A percentile compares a stretch with the other conserved stretches of the same genome.
Conservation (phyloP, 2,113 vertebrate species). For the Conger conger region DNA sequence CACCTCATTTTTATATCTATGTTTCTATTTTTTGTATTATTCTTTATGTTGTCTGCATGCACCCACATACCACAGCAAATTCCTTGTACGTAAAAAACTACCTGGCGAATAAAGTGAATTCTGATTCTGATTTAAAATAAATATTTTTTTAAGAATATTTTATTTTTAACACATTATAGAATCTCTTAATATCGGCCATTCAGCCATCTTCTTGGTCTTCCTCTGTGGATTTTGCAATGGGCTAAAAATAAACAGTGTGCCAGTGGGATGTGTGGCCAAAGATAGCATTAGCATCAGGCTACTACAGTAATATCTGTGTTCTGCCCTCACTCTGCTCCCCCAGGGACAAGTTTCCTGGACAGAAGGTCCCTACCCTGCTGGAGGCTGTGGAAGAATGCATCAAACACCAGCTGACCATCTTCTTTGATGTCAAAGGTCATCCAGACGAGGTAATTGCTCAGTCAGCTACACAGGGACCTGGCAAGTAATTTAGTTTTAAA, state of each 20-base stretch:
- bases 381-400: conserved; percentile 87
- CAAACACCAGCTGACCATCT: conserved; percentile 80
- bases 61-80: no score
- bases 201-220: background rate
- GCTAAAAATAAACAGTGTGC: background rate
- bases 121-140: no score
- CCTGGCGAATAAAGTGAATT: no score
- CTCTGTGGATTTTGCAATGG: background rate
- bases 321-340: background rate
- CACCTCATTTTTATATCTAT: no score
- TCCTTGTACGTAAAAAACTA: no score
- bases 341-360: conserved; percentile 79
- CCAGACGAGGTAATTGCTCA: conserved; percentile 76
- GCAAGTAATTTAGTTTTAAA: background rate
- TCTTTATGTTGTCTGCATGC: no score
- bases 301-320: background rate
- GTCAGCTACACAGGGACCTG: background rate
- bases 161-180: no score
- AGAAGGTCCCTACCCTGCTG: conserved; percentile 88
- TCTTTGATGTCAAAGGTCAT: conserved; percentile 96
- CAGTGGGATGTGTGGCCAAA: background rate
- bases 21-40: no score
- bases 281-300: background rate
- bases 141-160: no score
- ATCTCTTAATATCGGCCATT: no score